These are phyloP conservation scores for Melanostoma mellinum DNA, from an alignment of 2,888 invertebrate genomes.

Conservation along the genomic window DNA sequence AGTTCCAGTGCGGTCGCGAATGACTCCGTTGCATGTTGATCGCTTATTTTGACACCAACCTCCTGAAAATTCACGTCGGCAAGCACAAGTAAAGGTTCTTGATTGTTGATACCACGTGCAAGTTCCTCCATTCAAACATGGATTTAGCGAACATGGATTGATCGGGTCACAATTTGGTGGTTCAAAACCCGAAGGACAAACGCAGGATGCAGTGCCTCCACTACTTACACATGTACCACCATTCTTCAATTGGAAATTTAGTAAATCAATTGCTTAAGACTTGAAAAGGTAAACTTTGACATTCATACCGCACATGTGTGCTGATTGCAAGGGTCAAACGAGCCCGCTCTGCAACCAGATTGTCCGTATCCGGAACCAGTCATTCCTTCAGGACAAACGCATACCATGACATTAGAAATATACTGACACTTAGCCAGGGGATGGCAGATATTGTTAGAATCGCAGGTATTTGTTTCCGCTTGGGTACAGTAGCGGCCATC, in stretches of 20 bases:
- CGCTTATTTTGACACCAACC: conserved; percentile 84
- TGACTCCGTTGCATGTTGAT: conserved; percentile 85
- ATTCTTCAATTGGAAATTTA: conserved; percentile 83
- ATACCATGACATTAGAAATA: conserved; percentile 86
- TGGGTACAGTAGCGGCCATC: conserved; percentile 88
- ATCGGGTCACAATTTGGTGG: conserved; percentile 85
- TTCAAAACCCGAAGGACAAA: conserved; percentile 78
- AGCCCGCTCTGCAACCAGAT: conserved; percentile 86
- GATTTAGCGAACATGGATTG: conserved; percentile 87
- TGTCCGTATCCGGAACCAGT: conserved; percentile 91
- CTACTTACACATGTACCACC: conserved; percentile 81
- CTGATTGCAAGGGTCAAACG: conserved; percentile 82
- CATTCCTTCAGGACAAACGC: conserved; percentile 91
- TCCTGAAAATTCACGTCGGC: conserved; percentile 87
- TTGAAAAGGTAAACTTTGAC: conserved; percentile 69
- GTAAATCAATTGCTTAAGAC: conserved; percentile 77
- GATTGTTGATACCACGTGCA: conserved; percentile 82
- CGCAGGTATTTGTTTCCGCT: conserved; percentile 76
- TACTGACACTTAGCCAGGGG: conserved; percentile 91
- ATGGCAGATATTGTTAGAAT: conserved; percentile 86
- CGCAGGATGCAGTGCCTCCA: conserved; percentile 77
- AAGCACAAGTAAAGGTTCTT: conserved; percentile 84
- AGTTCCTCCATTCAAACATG: conserved; percentile 91
- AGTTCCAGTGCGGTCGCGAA: conserved; percentile 83
- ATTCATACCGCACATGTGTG: conserved; percentile 82